Percentiles rank a stretch among this genome's conserved stretches.
Evolutionary conservation across 2,797 vertebrate genomes (phyloP).

Genomic region (Xerus rutilus): DNA sequence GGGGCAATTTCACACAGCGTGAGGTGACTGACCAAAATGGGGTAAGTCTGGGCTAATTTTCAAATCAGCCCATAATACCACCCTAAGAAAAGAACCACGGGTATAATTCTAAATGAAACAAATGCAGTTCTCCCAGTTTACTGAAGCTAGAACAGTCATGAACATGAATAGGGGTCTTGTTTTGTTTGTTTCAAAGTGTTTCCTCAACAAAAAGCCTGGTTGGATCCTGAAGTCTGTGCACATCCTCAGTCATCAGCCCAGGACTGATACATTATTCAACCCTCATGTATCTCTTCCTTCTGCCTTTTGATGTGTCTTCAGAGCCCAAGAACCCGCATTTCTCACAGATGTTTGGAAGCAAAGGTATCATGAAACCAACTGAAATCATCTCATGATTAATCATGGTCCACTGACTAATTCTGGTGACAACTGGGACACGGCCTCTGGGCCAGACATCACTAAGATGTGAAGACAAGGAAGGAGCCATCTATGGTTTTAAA

Average conservation of each 20-base stretch:
- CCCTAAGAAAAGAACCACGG: too few relatives aligned
- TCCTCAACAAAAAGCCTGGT: background rate
- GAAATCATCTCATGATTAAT: background rate
- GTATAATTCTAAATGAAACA: slow-evolving; percentile 7
- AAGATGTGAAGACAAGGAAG: background rate
- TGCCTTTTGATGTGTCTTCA: background rate
- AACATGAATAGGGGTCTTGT: background rate
- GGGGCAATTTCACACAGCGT: too few relatives aligned
- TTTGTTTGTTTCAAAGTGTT: background rate
- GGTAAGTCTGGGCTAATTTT: too few relatives aligned
- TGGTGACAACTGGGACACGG: background rate
- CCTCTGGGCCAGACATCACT: background rate
- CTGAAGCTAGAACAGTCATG: background rate
- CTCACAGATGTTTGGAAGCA: background rate
- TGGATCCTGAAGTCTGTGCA: background rate
- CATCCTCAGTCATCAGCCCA: background rate
- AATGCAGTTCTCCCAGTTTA: background rate
- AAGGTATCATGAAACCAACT: background rate
- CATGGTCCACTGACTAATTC: background rate
- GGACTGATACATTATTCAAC: background rate
- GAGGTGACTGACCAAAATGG: too few relatives aligned
- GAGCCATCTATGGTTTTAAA: background rate
- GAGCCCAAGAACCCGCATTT: background rate
- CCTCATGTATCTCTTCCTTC: background rate
- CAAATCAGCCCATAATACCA: too few relatives aligned